Conservation (phyloP, 2,113 vertebrate genomes). For the Leiothrix lutea region DNA sequence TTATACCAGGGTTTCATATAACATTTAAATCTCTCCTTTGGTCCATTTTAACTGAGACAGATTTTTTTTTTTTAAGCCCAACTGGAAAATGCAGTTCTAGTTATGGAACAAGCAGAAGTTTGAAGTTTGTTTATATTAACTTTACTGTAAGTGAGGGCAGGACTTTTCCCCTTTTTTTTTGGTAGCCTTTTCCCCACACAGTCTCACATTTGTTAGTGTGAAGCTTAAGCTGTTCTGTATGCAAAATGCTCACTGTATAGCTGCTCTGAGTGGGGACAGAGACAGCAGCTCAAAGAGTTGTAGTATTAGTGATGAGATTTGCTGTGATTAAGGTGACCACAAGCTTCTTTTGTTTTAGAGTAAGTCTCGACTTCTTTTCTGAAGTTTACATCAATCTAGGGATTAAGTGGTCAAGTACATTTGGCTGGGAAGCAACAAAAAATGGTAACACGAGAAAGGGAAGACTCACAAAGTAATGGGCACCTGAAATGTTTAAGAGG, state of each 20-base stretch:
- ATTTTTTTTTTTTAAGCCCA: not conserved
- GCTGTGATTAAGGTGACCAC: not conserved
- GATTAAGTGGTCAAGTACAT: not conserved
- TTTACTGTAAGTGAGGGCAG: not conserved
- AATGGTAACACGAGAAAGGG: not conserved
- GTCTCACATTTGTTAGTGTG: fast-evolving
- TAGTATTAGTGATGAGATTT: not conserved
- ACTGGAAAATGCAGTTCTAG: not conserved
- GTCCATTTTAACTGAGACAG: not conserved
- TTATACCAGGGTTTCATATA: not conserved
- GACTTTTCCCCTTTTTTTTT: not conserved
- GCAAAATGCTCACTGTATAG: not conserved
- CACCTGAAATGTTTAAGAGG: not conserved
- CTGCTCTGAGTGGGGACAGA: not conserved
- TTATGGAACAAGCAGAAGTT: not conserved
- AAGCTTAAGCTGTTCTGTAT: not conserved
- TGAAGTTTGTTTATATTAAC: not conserved
- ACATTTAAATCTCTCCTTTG: not conserved
- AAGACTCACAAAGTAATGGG: not conserved
- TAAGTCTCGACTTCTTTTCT: not conserved
- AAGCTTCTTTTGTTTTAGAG: not conserved
- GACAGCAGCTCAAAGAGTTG: not conserved
- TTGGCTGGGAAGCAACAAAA: not conserved
- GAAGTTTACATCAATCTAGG: not conserved
- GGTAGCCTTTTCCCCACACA: not conserved